Evolutionary conservation across 2,888 invertebrate genomes (phyloP).

Genomic region (Caenorhabditis doughertyi): DNA sequence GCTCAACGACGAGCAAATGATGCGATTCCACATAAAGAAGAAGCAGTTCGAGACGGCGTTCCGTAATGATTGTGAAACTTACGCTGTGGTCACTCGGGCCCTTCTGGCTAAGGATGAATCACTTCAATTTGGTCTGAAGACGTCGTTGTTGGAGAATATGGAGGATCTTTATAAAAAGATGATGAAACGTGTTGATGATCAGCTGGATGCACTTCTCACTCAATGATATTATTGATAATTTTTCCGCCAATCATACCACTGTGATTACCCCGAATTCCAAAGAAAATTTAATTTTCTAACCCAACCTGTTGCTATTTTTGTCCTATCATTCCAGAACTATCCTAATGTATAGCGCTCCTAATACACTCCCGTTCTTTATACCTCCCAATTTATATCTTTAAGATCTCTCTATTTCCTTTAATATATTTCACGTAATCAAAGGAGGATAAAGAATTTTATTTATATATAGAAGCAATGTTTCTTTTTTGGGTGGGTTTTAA

Average conservation of each 20-base stretch:
- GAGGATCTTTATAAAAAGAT: constrained; percentile 69
- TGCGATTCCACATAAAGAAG: constrained; percentile 65
- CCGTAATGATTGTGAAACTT: constrained; percentile 74
- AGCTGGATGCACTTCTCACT: constrained; percentile 38
- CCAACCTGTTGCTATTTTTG: too few relatives aligned
- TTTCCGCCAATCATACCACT: neutral
- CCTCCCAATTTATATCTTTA: neutral
- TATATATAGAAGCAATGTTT: constrained; percentile 23
- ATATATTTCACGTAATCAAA: neutral
- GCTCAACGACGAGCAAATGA: constrained; percentile 60
- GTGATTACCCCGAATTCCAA: too few relatives aligned
- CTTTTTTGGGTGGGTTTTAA: neutral
- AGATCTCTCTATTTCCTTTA: neutral
- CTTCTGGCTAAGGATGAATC: constrained; percentile 70
- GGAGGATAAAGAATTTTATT: constrained; percentile 5
- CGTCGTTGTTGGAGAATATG: constrained; percentile 71
- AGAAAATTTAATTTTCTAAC: too few relatives aligned
- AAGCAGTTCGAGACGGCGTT: constrained; percentile 70
- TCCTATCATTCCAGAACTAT: too few relatives aligned
- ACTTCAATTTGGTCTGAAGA: constrained; percentile 65
- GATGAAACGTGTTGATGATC: constrained; percentile 67
- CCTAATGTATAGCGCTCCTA: too few relatives aligned
- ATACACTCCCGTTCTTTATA: too few relatives aligned
- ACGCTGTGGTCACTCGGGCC: constrained; percentile 69
- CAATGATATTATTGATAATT: neutral